Evolutionary conservation across 2,797 vertebrate genomes (phyloP).

Genomic region (Trematomus bernacchii): DNA sequence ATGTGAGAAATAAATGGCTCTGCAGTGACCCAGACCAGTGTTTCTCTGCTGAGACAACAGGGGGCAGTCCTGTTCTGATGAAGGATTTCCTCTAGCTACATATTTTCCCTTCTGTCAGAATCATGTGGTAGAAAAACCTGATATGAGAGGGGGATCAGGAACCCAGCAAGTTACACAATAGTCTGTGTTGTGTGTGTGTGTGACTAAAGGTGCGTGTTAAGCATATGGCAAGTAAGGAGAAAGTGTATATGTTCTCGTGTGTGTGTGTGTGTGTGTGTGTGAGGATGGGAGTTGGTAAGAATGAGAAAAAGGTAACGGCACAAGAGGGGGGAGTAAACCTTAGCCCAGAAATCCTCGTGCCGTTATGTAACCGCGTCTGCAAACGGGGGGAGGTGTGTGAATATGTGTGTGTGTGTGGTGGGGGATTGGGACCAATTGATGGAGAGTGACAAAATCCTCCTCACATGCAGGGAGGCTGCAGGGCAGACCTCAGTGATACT

Average conservation of each 20-base stretch:
- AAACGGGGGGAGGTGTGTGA: constrained; percentile 50
- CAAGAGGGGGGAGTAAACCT: constrained; percentile 59
- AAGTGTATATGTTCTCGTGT: constrained; percentile 20
- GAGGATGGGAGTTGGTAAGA: constrained; percentile 22
- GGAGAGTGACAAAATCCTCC: constrained; percentile 78
- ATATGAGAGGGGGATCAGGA: constrained; percentile 56
- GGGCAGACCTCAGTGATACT: constrained; percentile 73
- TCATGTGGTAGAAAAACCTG: constrained; percentile 56
- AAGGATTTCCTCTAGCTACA: not conserved
- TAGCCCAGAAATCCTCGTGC: constrained; percentile 69
- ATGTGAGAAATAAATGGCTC: constrained; percentile 44
- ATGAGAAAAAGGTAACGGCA: constrained; percentile 35
- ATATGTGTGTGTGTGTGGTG: constrained; percentile 25
- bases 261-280: constrained; percentile 4
- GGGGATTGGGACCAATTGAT: constrained; percentile 67
- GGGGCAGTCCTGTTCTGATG: constrained; percentile 64
- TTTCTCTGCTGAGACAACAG: constrained; percentile 60
- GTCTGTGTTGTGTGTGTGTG: constrained; percentile 52
- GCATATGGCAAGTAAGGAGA: constrained; percentile 40
- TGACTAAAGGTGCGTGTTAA: constrained; percentile 52
- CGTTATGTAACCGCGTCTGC: constrained; percentile 79
- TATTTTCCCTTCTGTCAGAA: constrained; percentile 41
- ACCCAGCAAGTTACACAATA: constrained; percentile 67
- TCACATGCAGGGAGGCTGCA: constrained; percentile 66
- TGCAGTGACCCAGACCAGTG: constrained; percentile 50